Base-by-base conservation (phyloP, 2,888 invertebrate species). In the Papilio elwesi region DNA sequence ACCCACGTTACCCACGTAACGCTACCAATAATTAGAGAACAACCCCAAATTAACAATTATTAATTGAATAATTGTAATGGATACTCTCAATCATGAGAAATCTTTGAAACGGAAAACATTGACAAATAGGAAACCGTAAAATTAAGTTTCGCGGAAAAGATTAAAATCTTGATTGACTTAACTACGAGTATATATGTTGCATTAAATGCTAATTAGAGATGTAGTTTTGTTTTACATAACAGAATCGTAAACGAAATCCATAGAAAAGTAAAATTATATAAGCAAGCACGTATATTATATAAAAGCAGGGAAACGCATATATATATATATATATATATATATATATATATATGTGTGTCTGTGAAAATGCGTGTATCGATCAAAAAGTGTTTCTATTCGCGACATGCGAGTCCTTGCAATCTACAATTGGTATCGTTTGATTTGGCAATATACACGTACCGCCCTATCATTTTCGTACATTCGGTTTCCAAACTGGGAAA, bases 401-500 rank as follows among this genome's bases (percentile, higher is more conserved):
- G 90, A 85, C 83, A 92, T 92, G 91, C 91, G 84, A 65, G 82
- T 84, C 78, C 82, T 87, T 85, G 90, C 89, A 85, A 79, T 87
- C 88, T 89, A 89, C 83, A 83, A 85, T 88, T 83, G n/a, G 84
- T 83, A 85, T 85, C 86, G 88, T 84, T 81, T 83, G 86, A 88
- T 84, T 81, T 83, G 86, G 83, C 82, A 83, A 83, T 79, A 78
- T 89, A 90, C 91, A 93, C 92, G 92, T 92, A 92, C 92, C 93
- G 88, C 92, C 93, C 92, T 92, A 91, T 87, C 91, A 89, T 79
- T 87, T 87, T 90, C 90, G 75, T 81, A 83, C 82, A 86, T 84
- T 78, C 77, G 79, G 76, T 85, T 87, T 87, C 91, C 87, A 89
- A 90, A 91, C 83, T 84, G 85, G 85, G 85, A 85, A 89, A 92